Evolutionary conservation across 2,888 invertebrate genomes (phyloP), one percentile per base, ranked within the genome.

Genomic region (Scaptomyza caliginosa): DNA sequence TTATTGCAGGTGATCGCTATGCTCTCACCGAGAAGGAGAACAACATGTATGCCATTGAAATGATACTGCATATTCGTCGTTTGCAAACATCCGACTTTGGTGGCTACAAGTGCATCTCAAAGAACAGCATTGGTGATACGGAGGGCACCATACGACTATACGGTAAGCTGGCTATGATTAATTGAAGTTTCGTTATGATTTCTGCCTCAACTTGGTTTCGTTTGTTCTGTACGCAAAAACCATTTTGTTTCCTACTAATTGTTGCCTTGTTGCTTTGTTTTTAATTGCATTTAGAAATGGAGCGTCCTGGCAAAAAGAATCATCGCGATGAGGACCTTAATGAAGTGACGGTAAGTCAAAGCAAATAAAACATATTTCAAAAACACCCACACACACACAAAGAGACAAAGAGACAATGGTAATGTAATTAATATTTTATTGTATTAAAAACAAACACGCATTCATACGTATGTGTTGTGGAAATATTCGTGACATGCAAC

Each of bases 61-160:
- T 97, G 96, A 93, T 94, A 52, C 93, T 97, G 67, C 93, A 95
- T 51, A 94, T 97, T 43, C 93, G 94, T 56, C 94, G 94, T 80
- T 93, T 97, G 65, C 95, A 95, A 88, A 93, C 94, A 71, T 93
- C 93, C 62, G 96, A 96, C 90, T 93, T 96, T 78, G 96, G 96
- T 13, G 96, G 96, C 48, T 97, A 97, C 93, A 96, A 96, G 90
- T 97, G 97, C 92, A 96, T 96, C 88, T 97, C 97, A 50, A 97
- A 97, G 92, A 97, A 97, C 92, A 96, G 96, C 67, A 96, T 97
- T 86, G 97, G 97, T 0, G 96, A 96, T 85, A 96, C 97, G 11
- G 97, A 97, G 90, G 97, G 97, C 63, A 96, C 95, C 90, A 97
- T 97, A 86, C 94, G 96, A 83, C 93, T 97, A 74, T 97, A 97